phyloP scores from a whole-genome alignment of 2,888 invertebrate species.

The Drosophila mimetica region DNA sequence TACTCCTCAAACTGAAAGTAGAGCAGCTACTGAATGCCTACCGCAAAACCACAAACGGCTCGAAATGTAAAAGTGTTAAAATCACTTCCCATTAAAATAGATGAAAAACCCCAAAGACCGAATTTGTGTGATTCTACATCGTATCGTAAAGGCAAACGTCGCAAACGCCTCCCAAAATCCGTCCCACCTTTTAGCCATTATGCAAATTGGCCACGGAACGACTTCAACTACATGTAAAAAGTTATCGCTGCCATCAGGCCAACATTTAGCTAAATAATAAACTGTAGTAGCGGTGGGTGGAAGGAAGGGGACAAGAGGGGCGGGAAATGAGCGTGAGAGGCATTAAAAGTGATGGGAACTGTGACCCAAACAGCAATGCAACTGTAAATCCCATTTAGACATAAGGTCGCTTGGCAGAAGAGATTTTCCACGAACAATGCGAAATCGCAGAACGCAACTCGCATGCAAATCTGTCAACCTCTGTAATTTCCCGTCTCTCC shows the following conservation, averaged over 20 bases:
- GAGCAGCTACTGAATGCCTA: slow-evolving; percentile 31
- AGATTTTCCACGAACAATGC: slow-evolving; percentile 31
- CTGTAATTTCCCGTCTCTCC: slow-evolving; percentile 4
- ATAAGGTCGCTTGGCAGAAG: slow-evolving; percentile 16
- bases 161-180: slow-evolving; percentile 5
- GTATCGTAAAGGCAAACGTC: slow-evolving; percentile 18
- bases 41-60: slow-evolving; percentile 30
- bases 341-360: slow-evolving; percentile 22
- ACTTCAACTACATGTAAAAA: slow-evolving; percentile 58
- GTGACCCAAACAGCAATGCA: slow-evolving; percentile 39
- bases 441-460: slow-evolving; percentile 46
- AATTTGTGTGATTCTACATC: slow-evolving; percentile 47
- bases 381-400: slow-evolving; percentile 42
- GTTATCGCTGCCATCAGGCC: slow-evolving; percentile 62
- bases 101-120: slow-evolving; percentile 23
- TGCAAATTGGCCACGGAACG: slow-evolving; percentile 65
- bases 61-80: slow-evolving; percentile 19
- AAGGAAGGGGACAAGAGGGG: slow-evolving; percentile 3
- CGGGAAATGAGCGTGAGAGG: slow-evolving; percentile 56
- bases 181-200: slow-evolving; percentile 49
- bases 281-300: slow-evolving; percentile 49
- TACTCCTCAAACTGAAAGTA: slow-evolving; percentile 14
- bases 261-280: slow-evolving; percentile 65
- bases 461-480: slow-evolving; percentile 58
- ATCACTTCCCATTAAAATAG: slow-evolving; percentile 30